phyloP scores from a whole-genome alignment of 2,113 vertebrate genomes.

The Athene noctua region DNA sequence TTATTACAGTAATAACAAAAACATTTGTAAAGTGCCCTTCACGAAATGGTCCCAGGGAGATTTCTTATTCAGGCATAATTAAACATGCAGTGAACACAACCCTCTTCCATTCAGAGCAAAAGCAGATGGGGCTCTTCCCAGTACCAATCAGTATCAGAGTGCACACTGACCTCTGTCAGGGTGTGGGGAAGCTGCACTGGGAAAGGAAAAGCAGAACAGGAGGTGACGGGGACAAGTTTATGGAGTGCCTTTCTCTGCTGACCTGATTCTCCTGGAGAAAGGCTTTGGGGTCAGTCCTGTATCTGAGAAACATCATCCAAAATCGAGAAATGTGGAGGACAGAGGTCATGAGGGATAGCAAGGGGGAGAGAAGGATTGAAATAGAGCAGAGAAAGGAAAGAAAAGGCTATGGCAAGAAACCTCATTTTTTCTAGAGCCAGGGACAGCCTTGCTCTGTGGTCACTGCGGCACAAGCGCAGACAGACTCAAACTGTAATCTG shows the following conservation, averaged over 20 bases:
- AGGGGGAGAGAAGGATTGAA: background rate
- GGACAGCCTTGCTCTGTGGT: background rate
- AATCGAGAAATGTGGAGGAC: background rate
- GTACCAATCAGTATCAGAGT: too few species aligned
- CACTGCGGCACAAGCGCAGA: background rate
- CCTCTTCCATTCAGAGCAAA: too few species aligned
- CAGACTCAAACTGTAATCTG: background rate
- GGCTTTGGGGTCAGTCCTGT: background rate
- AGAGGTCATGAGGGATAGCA: background rate
- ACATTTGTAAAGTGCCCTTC: slow-evolving; percentile 32
- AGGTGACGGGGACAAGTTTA: too few species aligned
- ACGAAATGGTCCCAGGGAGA: background rate
- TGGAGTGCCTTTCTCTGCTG: too few species aligned
- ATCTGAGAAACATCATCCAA: background rate
- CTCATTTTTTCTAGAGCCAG: background rate
- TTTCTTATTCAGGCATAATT: slow-evolving; percentile 11
- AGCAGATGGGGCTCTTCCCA: too few species aligned
- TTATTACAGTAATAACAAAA: background rate
- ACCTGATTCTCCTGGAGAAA: too few species aligned
- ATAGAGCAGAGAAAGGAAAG: background rate
- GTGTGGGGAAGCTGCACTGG: too few species aligned
- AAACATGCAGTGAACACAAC: too few species aligned
- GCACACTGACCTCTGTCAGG: too few species aligned
- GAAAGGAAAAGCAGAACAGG: too few species aligned
- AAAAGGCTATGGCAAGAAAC: background rate